phyloP scores from a whole-genome alignment of 2,888 invertebrate species.

The Cephalotes varians region DNA sequence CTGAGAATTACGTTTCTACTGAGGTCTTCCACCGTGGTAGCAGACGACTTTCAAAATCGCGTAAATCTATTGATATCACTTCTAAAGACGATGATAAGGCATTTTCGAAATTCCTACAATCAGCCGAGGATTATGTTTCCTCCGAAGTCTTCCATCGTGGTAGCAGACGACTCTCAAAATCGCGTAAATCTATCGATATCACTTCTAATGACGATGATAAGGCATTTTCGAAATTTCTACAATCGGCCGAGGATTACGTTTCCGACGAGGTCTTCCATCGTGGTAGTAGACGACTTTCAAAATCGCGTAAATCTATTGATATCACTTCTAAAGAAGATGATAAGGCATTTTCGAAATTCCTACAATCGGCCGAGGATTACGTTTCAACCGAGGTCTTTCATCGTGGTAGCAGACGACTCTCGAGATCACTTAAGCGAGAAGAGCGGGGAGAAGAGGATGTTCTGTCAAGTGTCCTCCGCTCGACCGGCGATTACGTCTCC shows the following conservation, averaged over 20 bases:
- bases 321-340: constrained; percentile 1
- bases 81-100: not conserved
- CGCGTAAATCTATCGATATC: constrained; percentile 29
- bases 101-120: constrained; percentile 59
- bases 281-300: constrained; percentile 67
- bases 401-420: constrained; percentile 69
- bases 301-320: constrained; percentile 36
- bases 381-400: constrained; percentile 73
- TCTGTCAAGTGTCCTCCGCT: constrained; percentile 61
- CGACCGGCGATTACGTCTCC: constrained; percentile 64
- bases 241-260: constrained; percentile 65
- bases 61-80: constrained; percentile 18
- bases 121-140: constrained; percentile 64
- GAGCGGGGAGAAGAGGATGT: not conserved
- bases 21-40: constrained; percentile 74
- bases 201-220: not conserved
- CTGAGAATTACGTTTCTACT: constrained; percentile 61
- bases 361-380: constrained; percentile 66
- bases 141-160: constrained; percentile 74
- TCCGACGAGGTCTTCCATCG: constrained; percentile 73
- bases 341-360: constrained; percentile 37
- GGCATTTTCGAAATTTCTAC: constrained; percentile 53
- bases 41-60: constrained; percentile 63
- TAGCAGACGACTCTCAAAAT: constrained; percentile 66
- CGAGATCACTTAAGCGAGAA: constrained; percentile 13